Evolutionary conservation across 92 coral and sea anemone species (phyloP), one percentile per base, ranked within the genome.

Genomic region (Epizoanthus rinbou): DNA sequence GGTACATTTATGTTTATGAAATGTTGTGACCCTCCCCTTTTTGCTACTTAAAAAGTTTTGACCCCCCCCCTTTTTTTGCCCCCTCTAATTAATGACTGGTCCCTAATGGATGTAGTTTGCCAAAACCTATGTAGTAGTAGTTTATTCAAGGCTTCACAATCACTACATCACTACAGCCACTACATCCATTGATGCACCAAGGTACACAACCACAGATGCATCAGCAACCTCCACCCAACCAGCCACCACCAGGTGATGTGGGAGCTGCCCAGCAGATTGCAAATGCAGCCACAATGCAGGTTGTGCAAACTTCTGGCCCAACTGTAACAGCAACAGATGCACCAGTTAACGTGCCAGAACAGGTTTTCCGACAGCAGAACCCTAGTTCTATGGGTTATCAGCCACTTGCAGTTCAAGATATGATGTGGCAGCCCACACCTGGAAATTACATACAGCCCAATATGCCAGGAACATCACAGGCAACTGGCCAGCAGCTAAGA

Each of bases 251-350:
- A 11, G 97, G 97, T 28, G 98, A 98, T 74, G 98, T 97, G 21
- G 95, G 95, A 84, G 99, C 92, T 67, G 98, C 98, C 17, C 89
- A 97, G 67, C 93, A 92, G 80, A 94, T 94, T 85, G 92, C 93
- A 45, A 88, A 84, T 81, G 95, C 85, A 76, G 98, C 98, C 10
- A 93, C 76, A 16, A 85, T 88, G 88, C 93, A 93, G 66, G 98
- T 94, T 57, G 95, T 91, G 23, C 82, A 89, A 60, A 80, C 85
- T 6, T 70, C 90, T 25, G 87, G 73, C 10, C 93, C 97, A 21
- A 80, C 53, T 28, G 43, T 4, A 37, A 37, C 94, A 47, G 89
- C 92, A 33, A 88, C 87, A 56, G 93, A 76, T 59, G 93, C 62
- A 53, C 93, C 84, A 47, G 86, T 81, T 57, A 69, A 84, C 52